Conservation (phyloP, 2,797 vertebrate genomes). For the Luscinia luscinia region DNA sequence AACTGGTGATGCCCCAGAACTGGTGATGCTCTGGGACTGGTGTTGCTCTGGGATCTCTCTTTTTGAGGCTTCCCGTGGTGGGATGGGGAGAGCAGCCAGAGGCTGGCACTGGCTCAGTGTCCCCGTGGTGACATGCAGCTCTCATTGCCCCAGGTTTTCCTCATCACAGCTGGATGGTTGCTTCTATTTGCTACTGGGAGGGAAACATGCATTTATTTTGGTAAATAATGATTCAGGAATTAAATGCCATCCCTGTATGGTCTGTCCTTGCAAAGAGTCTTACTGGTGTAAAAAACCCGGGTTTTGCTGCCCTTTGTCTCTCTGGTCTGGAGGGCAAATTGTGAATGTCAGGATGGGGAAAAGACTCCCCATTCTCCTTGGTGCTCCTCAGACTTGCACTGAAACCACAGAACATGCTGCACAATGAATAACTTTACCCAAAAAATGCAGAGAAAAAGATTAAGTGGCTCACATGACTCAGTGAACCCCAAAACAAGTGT, state of each 20-base stretch:
- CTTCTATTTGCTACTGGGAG: neutral
- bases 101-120: neutral
- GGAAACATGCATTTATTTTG: neutral
- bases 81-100: neutral
- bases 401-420: neutral
- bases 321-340: neutral
- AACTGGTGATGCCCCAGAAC: rapidly evolving
- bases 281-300: neutral
- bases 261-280: neutral
- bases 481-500: neutral
- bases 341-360: neutral
- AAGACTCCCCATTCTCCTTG: neutral
- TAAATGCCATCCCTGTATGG: neutral
- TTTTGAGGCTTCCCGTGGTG: neutral
- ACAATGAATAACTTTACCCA: neutral
- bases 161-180: neutral
- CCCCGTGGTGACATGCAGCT: rapidly evolving
- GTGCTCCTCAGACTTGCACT: neutral
- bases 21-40: neutral
- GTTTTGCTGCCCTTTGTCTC: neutral
- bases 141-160: neutral
- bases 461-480: neutral
- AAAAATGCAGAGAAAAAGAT: neutral
- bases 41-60: rapidly evolving
- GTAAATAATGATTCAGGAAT: neutral